phyloP scores from a whole-genome alignment of 2,888 invertebrate genomes.

The Lomographa bimaculata region DNA sequence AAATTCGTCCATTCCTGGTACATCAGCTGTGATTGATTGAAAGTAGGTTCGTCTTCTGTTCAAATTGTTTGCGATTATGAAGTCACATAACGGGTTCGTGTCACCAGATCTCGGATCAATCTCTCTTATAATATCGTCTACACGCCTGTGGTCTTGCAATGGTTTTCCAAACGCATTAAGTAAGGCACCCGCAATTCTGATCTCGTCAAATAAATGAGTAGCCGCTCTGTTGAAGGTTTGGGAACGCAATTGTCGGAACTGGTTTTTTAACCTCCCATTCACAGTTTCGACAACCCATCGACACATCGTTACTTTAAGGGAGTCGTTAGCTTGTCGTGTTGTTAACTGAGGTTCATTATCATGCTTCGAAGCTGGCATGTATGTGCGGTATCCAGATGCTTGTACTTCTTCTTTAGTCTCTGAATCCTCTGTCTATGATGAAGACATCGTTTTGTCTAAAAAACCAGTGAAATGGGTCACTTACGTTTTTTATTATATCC shows the following conservation, averaged over 20 bases:
- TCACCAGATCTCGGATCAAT: neutral
- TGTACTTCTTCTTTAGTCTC: neutral
- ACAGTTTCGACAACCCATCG: neutral
- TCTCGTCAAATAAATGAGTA: neutral
- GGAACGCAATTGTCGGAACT: neutral
- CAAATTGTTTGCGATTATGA: neutral
- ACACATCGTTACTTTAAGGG: neutral
- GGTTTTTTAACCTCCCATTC: neutral
- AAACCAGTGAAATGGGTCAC: neutral
- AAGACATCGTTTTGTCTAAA: neutral
- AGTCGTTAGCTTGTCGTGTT: neutral
- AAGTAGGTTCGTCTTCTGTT: neutral
- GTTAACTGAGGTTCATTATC: too few species aligned
- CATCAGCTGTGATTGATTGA: constrained; percentile 1
- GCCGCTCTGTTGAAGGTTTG: constrained; percentile 3
- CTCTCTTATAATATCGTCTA: neutral
- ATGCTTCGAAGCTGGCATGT: too few species aligned
- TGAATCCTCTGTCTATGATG: neutral
- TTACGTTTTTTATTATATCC: neutral
- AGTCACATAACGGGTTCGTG: neutral
- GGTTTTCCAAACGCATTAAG: too few species aligned
- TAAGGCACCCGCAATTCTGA: neutral
- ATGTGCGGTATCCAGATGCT: neutral
- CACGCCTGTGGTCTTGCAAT: neutral
- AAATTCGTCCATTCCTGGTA: neutral